Conservation (phyloP, 2,113 vertebrate genomes). For the Indicator indicator region DNA sequence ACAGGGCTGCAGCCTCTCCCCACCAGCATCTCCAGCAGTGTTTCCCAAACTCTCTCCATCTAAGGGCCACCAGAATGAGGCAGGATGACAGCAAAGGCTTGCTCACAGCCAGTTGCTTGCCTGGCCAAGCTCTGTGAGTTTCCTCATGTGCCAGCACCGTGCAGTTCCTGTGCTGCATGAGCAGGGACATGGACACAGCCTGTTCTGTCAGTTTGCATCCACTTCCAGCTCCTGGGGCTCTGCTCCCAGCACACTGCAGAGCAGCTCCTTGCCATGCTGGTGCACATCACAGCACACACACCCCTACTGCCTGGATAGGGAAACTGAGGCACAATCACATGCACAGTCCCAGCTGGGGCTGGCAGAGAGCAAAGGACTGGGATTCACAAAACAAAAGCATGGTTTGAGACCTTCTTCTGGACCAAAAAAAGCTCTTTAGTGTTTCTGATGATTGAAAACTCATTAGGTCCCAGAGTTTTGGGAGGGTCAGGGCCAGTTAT, state of each 20-base stretch:
- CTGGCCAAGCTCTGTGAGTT: background rate
- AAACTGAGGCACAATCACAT: background rate
- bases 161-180: fast-evolving
- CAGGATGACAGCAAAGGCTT: background rate
- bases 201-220: background rate
- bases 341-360: too few species aligned
- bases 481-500: background rate
- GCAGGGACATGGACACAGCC: background rate
- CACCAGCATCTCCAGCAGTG: background rate
- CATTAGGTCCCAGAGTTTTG: background rate
- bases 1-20: background rate
- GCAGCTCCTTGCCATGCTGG: background rate
- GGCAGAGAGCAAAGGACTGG: background rate
- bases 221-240: background rate
- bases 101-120: background rate
- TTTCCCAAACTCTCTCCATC: background rate
- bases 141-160: fast-evolving
- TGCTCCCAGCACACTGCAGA: fast-evolving
- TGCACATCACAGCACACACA: background rate
- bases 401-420: background rate
- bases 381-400: background rate
- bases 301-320: background rate
- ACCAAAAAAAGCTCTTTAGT: background rate
- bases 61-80: background rate
- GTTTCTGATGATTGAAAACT: background rate